Conservation (phyloP, 2,888 invertebrate species). For the Macaria liturata region DNA sequence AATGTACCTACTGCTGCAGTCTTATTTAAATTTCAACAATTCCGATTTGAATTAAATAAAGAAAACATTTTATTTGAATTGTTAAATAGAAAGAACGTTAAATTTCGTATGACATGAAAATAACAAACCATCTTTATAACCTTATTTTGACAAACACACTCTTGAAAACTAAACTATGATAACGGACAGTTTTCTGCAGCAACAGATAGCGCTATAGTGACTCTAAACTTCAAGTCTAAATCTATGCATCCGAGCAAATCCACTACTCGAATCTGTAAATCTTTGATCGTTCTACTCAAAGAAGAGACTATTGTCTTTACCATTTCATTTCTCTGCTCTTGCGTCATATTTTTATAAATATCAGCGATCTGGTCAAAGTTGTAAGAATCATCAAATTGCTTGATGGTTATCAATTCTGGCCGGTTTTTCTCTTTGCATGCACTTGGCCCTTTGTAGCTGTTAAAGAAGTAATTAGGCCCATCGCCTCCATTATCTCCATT, state of each 20-base stretch:
- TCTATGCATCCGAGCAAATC: neutral
- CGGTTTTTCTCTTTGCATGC: constrained; percentile 82
- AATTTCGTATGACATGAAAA: no score
- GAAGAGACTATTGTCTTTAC: constrained; percentile 90
- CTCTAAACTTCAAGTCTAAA: neutral
- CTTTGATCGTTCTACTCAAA: constrained; percentile 57
- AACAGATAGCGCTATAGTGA: neutral
- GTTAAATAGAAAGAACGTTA: no score
- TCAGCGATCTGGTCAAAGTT: constrained; percentile 92
- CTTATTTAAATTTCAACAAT: no score
- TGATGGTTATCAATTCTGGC: constrained; percentile 72
- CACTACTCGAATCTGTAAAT: neutral
- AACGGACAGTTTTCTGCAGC: neutral
- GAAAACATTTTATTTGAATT: no score
- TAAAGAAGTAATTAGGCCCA: constrained; percentile 84
- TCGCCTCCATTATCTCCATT: no score
- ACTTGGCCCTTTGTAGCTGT: constrained; percentile 93
- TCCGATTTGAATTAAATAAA: no score
- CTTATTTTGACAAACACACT: no score
- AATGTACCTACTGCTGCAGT: no score
- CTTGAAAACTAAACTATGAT: no score
- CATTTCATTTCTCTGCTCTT: constrained; percentile 87
- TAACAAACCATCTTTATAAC: no score
- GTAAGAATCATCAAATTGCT: constrained; percentile 47
- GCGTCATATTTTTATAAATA: constrained; percentile 84